Conservation (phyloP, 2,113 vertebrate species). For the Apus apus region DNA sequence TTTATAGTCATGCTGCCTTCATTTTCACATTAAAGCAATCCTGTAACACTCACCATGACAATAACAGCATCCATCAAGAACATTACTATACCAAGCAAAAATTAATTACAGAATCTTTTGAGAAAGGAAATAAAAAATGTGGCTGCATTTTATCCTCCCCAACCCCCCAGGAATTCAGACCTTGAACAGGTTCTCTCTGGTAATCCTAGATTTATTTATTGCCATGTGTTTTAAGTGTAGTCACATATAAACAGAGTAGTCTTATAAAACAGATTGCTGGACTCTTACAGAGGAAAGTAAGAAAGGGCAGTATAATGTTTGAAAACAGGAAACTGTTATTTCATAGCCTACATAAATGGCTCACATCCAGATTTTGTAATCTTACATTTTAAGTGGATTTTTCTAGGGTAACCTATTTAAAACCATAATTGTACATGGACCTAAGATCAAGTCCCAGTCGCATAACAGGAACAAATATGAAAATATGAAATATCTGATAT, state of each 20-base stretch:
- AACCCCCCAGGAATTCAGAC: not conserved
- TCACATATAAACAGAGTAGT: no score
- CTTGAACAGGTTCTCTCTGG: not conserved
- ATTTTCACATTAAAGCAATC: slow-evolving; percentile 29
- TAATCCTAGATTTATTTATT: not conserved
- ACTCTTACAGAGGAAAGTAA: not conserved
- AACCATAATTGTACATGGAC: not conserved
- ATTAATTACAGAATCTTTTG: not conserved
- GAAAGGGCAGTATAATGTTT: not conserved
- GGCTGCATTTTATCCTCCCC: not conserved
- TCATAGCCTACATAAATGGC: not conserved
- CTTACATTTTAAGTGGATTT: not conserved
- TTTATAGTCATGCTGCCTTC: not conserved
- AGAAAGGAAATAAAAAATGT: not conserved
- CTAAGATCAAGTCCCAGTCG: not conserved
- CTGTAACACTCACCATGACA: not conserved
- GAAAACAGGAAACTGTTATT: not conserved
- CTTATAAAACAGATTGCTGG: not conserved
- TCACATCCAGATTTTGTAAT: not conserved
- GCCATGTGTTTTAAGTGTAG: not conserved
- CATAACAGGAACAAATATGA: not conserved
- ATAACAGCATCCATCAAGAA: not conserved
- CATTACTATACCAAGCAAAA: not conserved
- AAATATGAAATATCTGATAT: not conserved
- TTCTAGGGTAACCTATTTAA: not conserved